Percentiles rank a stretch among this genome's conserved stretches.
Conservation (phyloP, 2,113 vertebrate genomes). For the Muntiacus muntjak region DNA sequence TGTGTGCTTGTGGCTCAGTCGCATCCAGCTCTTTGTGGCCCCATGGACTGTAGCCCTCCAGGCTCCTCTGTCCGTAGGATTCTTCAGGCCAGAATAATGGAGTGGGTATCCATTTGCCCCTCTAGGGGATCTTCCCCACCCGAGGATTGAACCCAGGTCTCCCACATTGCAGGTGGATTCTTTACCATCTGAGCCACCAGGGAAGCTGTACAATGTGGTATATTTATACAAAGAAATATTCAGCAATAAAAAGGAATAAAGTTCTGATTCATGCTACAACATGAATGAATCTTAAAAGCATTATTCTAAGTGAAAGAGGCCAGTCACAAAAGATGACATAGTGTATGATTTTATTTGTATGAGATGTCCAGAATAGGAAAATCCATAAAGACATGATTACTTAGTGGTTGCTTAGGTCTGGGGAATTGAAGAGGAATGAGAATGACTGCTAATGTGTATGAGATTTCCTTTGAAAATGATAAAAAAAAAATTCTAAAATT, state of each 20-base stretch:
- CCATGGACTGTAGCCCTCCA: not conserved
- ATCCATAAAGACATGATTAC: not conserved
- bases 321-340: not conserved
- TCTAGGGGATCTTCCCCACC: not conserved
- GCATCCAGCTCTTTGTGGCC: not conserved
- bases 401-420: not conserved
- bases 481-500: not conserved
- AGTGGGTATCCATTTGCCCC: not conserved
- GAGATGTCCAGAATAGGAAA: not conserved
- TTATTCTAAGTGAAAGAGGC: not conserved
- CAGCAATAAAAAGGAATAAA: not conserved
- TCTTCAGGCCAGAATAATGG: not conserved
- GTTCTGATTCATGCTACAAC: not conserved
- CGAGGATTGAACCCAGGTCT: not conserved
- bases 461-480: not conserved
- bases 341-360: not conserved
- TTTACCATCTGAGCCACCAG: not conserved
- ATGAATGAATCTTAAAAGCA: not conserved
- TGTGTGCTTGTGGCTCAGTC: not conserved
- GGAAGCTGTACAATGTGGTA: not conserved
- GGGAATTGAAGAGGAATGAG: not conserved
- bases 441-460: not conserved
- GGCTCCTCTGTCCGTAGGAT: not conserved
- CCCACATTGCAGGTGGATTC: not conserved
- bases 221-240: not conserved